These are phyloP conservation scores for Carcinoscorpius rotundicauda DNA, from an alignment of 1,140 invertebrate genomes.

Conservation along the genomic window DNA sequence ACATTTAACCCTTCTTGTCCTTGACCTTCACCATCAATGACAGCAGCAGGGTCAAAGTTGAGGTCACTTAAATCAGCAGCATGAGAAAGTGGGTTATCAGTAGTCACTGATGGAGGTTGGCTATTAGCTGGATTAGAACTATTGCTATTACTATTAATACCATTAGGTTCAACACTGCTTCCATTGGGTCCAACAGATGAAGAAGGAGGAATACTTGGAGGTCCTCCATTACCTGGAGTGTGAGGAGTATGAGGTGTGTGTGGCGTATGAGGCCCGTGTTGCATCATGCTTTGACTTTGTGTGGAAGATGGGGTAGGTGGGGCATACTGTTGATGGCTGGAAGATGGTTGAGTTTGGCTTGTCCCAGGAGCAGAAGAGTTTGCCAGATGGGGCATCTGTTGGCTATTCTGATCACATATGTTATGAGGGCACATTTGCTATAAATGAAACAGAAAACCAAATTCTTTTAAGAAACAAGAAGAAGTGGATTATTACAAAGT, in stretches of 20 bases:
- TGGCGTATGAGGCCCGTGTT: conserved; percentile 56
- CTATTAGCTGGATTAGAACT: conserved; percentile 20
- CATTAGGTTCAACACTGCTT: conserved; percentile 25
- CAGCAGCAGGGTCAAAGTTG: conserved; percentile 81
- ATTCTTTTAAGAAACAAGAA: too few species aligned
- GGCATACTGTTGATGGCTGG: conserved; percentile 14
- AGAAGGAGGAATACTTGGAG: conserved; percentile 58
- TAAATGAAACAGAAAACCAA: background rate
- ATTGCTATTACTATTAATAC: conserved; percentile 25
- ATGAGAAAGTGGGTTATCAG: conserved; percentile 13
- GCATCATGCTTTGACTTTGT: conserved; percentile 37
- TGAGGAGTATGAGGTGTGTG: conserved; percentile 62
- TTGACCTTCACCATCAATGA: conserved; percentile 77
- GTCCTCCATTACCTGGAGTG: conserved; percentile 37
- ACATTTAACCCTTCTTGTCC: conserved; percentile 83
- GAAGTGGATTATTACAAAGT: too few species aligned
- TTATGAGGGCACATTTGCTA: conserved; percentile 23
- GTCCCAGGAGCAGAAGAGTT: background rate
- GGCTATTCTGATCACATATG: conserved; percentile 15
- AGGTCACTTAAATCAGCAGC: conserved; percentile 69
- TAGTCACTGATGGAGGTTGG: conserved; percentile 31
- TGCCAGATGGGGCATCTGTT: background rate
- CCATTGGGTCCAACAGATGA: conserved; percentile 24
- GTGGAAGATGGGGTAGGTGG: conserved; percentile 13
- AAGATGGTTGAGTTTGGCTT: conserved; percentile 8